These are phyloP conservation scores for Phrynocephalus versicolor DNA, from an alignment of 2,113 vertebrate genomes.

Conservation along the genomic window DNA sequence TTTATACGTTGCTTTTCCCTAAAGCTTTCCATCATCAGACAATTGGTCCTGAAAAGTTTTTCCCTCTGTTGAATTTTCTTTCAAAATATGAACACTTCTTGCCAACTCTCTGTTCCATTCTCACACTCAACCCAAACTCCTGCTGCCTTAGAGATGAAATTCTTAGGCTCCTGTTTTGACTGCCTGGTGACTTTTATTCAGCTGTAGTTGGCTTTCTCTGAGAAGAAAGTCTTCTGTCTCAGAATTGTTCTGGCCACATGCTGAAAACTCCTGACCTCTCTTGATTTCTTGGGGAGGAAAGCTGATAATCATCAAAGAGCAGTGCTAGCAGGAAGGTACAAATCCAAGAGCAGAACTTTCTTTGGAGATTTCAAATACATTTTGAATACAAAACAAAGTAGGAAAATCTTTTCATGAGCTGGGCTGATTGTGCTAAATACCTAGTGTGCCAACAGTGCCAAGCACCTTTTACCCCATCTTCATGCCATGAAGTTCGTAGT, in stretches of 20 bases:
- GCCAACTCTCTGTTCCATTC: constrained; percentile 4
- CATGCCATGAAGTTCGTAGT: constrained; percentile 39
- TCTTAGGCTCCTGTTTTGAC: constrained; percentile 35
- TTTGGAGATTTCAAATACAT: constrained; percentile 56
- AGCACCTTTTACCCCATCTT: constrained; percentile 42
- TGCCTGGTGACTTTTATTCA: constrained; percentile 54
- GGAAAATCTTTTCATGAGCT: constrained; percentile 60
- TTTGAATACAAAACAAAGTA: constrained; percentile 73
- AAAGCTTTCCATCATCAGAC: constrained; percentile 6
- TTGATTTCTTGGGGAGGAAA: constrained; percentile 51
- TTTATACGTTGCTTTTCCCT: constrained; percentile 5
- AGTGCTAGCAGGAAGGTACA: constrained; percentile 53
- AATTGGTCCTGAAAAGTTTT: accelerated
- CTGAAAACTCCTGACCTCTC: constrained; percentile 64
- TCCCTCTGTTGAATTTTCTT: constrained; percentile 27
- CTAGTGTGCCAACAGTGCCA: constrained; percentile 37
- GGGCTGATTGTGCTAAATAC: constrained; percentile 63
- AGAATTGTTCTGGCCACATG: constrained; percentile 47
- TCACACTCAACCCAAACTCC: constrained; percentile 27
- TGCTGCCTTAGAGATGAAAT: constrained; percentile 24
- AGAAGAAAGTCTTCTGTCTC: constrained; percentile 47
- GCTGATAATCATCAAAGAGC: constrained; percentile 66
- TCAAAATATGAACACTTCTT: constrained; percentile 15
- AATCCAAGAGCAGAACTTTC: constrained; percentile 53
- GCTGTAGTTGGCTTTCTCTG: constrained; percentile 51